A percentile compares a stretch with the other conserved stretches of the same genome.
These are phyloP conservation scores for Drosophila jambulina DNA, from an alignment of 1,140 invertebrate genomes.

Conservation along the genomic window DNA sequence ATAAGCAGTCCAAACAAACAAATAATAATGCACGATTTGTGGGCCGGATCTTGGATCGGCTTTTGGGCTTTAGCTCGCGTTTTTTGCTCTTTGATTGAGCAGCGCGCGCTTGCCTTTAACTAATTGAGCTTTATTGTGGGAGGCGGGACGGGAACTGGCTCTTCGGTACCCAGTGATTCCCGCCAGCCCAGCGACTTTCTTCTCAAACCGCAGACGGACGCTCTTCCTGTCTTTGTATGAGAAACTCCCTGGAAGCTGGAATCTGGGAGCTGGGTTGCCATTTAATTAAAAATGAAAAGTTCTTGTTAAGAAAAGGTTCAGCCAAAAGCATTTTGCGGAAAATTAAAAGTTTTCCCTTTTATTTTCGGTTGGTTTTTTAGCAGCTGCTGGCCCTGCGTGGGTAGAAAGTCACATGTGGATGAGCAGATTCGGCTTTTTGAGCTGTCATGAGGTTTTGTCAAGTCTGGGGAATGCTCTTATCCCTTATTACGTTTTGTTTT, in stretches of 20 bases:
- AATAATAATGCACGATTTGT: slow-evolving; percentile 83
- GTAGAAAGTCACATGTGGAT: slow-evolving; percentile 66
- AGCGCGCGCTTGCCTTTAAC: slow-evolving; percentile 66
- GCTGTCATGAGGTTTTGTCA: slow-evolving; percentile 28
- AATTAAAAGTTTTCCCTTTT: slow-evolving; percentile 78
- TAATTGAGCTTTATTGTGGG: slow-evolving; percentile 77
- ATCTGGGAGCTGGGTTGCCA: slow-evolving; percentile 56
- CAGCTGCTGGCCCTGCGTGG: slow-evolving; percentile 29
- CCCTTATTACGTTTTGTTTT: neutral
- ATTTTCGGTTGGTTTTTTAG: slow-evolving; percentile 33
- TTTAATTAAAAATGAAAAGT: slow-evolving; percentile 83
- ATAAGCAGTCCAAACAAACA: slow-evolving; percentile 81
- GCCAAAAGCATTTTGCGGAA: slow-evolving; percentile 68
- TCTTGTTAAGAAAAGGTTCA: slow-evolving; percentile 71
- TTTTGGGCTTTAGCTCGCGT: slow-evolving; percentile 9
- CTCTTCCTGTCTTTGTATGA: slow-evolving; percentile 15
- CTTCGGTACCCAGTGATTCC: neutral
- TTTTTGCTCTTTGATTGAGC: slow-evolving; percentile 68
- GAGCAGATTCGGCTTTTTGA: slow-evolving; percentile 38
- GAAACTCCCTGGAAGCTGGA: slow-evolving; percentile 1
- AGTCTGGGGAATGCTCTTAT: slow-evolving; percentile 19
- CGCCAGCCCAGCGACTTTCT: slow-evolving; percentile 3
- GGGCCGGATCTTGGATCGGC: slow-evolving; percentile 33
- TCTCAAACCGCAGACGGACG: slow-evolving; percentile 44
- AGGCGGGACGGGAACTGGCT: slow-evolving; percentile 41